These are phyloP conservation scores for Marmota flaviventris DNA, from an alignment of 2,113 vertebrate genomes.

Conservation along the genomic window DNA sequence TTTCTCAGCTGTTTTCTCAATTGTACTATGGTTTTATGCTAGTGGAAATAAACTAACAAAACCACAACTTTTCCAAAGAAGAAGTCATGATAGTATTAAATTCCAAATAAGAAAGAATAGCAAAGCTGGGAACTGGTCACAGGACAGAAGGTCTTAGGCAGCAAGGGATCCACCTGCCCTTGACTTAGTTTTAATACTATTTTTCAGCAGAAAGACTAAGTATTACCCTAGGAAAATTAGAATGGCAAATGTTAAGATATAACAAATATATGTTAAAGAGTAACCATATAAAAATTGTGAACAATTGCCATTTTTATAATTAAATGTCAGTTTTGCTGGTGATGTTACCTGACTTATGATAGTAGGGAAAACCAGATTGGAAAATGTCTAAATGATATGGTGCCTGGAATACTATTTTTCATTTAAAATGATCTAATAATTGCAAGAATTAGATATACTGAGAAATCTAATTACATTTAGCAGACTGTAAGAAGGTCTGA, in stretches of 20 bases:
- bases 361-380: not conserved
- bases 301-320: not conserved
- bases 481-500: not conserved
- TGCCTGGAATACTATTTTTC: not conserved
- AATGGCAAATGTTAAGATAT: slow-evolving; percentile 20
- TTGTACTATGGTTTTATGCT: not conserved
- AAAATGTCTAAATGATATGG: slow-evolving; percentile 2
- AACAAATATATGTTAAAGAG: not conserved
- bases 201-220: not conserved
- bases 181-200: not conserved
- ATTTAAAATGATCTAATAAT: not conserved
- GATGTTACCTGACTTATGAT: not conserved
- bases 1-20: not conserved
- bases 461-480: not conserved
- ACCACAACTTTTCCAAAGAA: not conserved
- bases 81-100: not conserved
- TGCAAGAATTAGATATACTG: not conserved
- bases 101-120: not conserved
- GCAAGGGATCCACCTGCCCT: not conserved
- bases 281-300: not conserved
- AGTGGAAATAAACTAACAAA: not conserved
- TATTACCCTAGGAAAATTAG: not conserved
- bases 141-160: not conserved
- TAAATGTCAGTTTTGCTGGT: not conserved
- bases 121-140: not conserved